Conservation (phyloP, 2,797 vertebrate genomes). For the Syngnathus acus region DNA sequence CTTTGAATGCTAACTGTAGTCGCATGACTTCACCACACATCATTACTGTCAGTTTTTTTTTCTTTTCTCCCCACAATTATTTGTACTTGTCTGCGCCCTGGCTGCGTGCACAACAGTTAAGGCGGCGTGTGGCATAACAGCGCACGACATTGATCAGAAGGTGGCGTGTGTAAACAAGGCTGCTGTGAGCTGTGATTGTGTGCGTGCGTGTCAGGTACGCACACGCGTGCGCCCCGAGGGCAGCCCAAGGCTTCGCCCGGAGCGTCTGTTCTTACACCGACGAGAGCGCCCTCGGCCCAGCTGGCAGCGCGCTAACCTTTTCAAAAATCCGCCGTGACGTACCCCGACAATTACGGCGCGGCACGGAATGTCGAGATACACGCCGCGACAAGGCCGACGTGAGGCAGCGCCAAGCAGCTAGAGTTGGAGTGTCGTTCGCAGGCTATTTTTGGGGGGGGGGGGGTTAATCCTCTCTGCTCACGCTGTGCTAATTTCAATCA, state of each 20-base stretch:
- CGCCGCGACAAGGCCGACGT: background rate
- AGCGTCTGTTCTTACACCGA: constrained; percentile 70
- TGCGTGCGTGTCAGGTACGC: background rate
- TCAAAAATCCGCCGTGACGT: constrained; percentile 19
- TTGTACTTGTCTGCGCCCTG: no score
- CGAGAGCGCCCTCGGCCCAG: constrained; percentile 44
- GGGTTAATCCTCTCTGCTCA: background rate
- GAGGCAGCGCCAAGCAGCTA: background rate
- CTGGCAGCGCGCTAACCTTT: constrained; percentile 43
- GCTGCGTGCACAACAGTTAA: constrained; percentile 12
- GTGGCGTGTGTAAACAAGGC: constrained; percentile 6
- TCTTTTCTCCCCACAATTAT: no score
- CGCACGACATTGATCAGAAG: background rate
- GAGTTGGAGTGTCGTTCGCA: background rate
- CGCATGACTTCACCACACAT: no score
- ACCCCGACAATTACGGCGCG: constrained; percentile 3
- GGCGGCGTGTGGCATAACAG: background rate
- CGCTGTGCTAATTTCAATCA: background rate
- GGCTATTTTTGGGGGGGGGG: background rate
- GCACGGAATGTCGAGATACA: background rate
- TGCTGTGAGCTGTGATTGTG: background rate
- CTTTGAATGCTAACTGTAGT: no score
- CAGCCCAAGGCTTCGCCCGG: constrained; percentile 65
- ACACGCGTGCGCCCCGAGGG: constrained; percentile 53
- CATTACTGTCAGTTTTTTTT: no score